Conservation (phyloP, 1,140 invertebrate genomes). For the Heliconius melpomene region DNA sequence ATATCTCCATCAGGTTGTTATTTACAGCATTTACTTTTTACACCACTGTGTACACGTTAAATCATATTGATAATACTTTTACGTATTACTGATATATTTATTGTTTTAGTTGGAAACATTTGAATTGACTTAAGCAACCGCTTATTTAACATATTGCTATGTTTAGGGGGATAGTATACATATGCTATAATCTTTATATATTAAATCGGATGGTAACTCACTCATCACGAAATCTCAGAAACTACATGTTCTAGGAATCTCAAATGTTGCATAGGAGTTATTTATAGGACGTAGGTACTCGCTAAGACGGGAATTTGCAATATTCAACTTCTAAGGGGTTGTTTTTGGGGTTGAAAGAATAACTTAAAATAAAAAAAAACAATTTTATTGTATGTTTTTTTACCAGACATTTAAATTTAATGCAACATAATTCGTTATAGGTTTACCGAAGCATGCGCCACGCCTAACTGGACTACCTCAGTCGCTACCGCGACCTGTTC, state of each 20-base stretch:
- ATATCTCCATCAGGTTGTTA: slow-evolving; percentile 62
- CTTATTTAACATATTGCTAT: neutral
- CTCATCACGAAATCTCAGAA: too few species aligned
- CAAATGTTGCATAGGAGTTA: too few species aligned
- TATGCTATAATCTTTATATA: too few species aligned
- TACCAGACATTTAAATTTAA: neutral
- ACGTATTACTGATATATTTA: slow-evolving; percentile 26
- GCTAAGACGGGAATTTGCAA: too few species aligned
- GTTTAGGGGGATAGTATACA: neutral
- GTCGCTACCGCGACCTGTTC: slow-evolving; percentile 52
- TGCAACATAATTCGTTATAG: slow-evolving; percentile 40
- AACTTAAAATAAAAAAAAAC: too few species aligned
- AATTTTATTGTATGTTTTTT: too few species aligned
- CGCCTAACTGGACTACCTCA: slow-evolving; percentile 37
- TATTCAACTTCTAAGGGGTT: too few species aligned
- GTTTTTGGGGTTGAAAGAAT: too few species aligned
- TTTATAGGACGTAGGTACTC: too few species aligned
- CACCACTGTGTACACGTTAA: slow-evolving; percentile 58
- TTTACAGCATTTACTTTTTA: slow-evolving; percentile 67
- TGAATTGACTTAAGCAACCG: neutral
- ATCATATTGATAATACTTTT: slow-evolving; percentile 55
- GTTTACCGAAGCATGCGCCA: slow-evolving; percentile 39
- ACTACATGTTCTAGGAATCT: too few species aligned
- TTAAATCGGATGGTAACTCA: too few species aligned
- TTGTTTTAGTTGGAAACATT: slow-evolving; percentile 34